phyloP scores from a whole-genome alignment of 1,140 invertebrate genomes.

The Drosophila orosa region DNA sequence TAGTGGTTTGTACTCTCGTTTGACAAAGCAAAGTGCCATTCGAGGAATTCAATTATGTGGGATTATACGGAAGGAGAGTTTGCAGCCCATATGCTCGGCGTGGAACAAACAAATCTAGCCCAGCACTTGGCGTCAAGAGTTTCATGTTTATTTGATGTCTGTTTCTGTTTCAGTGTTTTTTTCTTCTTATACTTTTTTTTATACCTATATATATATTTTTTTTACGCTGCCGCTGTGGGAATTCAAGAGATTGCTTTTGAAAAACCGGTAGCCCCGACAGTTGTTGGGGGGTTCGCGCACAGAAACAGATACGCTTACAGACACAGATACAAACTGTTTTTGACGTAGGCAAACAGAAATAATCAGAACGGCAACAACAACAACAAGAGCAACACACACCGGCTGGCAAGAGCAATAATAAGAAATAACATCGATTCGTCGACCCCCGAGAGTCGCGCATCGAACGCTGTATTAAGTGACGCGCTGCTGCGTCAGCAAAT shows the following conservation, averaged over 20 bases:
- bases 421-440: constrained; percentile 53
- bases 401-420: constrained; percentile 38
- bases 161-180: constrained; percentile 19
- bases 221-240: constrained; percentile 38
- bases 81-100: constrained; percentile 6
- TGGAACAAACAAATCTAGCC: constrained; percentile 30
- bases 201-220: constrained; percentile 18
- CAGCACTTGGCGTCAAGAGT: constrained; percentile 15
- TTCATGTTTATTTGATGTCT: constrained; percentile 40
- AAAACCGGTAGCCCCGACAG: constrained; percentile 51
- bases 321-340: constrained; percentile 47
- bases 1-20: background rate
- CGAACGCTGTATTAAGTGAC: constrained; percentile 66
- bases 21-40: constrained; percentile 6
- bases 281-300: constrained; percentile 32
- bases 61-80: constrained; percentile 2
- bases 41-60: constrained; percentile 14
- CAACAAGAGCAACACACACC: background rate
- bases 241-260: constrained; percentile 56
- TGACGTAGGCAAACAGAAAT: constrained; percentile 68
- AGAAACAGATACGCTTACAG: constrained; percentile 19
- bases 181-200: constrained; percentile 14
- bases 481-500: constrained; percentile 77
- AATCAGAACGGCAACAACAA: constrained; percentile 36
- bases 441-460: constrained; percentile 36